Evolutionary conservation across 2,797 vertebrate genomes (phyloP).

Genomic region (Vespertilio murinus): DNA sequence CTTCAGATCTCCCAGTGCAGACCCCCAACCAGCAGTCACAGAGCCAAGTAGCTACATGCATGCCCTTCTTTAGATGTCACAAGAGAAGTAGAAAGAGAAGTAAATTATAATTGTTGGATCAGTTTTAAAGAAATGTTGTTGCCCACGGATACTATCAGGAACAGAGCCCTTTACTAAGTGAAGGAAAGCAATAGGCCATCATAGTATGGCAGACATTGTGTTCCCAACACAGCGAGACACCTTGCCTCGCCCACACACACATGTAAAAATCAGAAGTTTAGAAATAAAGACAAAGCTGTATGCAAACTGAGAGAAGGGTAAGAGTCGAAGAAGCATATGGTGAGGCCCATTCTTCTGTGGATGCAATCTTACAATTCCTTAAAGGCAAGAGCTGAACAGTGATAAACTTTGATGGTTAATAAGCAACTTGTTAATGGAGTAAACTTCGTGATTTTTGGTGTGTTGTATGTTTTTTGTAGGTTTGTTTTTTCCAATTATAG

Average conservation of each 20-base stretch:
- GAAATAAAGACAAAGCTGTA: background rate
- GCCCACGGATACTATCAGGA: background rate
- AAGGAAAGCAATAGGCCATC: background rate
- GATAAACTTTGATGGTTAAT: background rate
- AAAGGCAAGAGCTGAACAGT: background rate
- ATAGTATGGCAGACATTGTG: background rate
- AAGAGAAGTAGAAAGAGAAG: background rate
- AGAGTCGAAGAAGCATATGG: background rate
- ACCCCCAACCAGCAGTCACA: background rate
- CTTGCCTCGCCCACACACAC: background rate
- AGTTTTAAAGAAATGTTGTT: background rate
- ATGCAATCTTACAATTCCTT: background rate
- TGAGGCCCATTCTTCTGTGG: background rate
- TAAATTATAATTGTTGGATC: background rate
- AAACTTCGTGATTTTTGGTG: background rate
- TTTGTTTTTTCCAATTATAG: background rate
- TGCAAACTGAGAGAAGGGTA: background rate
- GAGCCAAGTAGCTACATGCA: background rate
- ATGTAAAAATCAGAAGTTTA: background rate
- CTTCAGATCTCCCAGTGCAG: background rate
- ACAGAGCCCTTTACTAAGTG: fast-evolving
- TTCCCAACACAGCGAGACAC: background rate
- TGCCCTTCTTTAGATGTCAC: background rate
- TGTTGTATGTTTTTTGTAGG: background rate
- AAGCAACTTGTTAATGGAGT: background rate